Conservation (phyloP, 2,888 invertebrate genomes). For the Schizotus pectinicornis region DNA sequence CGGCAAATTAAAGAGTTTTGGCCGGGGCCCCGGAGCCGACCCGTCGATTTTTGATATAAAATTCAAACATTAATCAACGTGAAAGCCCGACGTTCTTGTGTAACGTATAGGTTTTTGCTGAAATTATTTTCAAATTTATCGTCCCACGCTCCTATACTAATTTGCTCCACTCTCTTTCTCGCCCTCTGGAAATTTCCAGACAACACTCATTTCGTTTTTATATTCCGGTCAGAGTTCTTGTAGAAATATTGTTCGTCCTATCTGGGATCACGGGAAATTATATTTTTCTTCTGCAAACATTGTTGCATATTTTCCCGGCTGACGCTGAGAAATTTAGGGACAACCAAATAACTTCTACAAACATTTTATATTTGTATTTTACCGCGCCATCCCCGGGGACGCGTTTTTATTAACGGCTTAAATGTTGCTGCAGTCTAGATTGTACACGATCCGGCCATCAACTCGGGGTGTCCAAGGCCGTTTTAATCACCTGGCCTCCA, state of each 20-base stretch:
- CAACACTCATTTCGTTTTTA: constrained; percentile 13
- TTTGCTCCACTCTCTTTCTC: constrained; percentile 11
- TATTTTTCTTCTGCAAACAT: constrained; percentile 2
- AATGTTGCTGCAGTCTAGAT: too few relatives aligned
- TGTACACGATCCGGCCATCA: too few relatives aligned
- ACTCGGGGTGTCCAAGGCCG: too few relatives aligned
- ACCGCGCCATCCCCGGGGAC: too few relatives aligned
- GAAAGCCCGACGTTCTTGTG: too few relatives aligned
- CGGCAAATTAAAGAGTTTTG: not conserved
- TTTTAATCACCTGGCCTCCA: too few relatives aligned
- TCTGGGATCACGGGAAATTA: constrained; percentile 9
- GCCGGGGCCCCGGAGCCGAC: not conserved
- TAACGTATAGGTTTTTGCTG: not conserved
- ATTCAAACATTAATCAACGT: constrained; percentile 1
- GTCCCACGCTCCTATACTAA: constrained; percentile 8
- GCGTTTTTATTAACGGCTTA: too few relatives aligned
- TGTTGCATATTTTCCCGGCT: too few relatives aligned
- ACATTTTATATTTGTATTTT: too few relatives aligned
- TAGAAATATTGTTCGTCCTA: constrained; percentile 19
- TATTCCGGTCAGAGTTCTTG: constrained; percentile 17
- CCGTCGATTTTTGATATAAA: constrained; percentile 7
- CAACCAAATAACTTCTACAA: too few relatives aligned
- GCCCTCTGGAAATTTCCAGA: constrained; percentile 14
- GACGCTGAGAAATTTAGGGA: too few relatives aligned
- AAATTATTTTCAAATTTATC: constrained; percentile 16